These are phyloP conservation scores for Urocolius indicus DNA, from an alignment of 2,113 vertebrate genomes.

Conservation along the genomic window DNA sequence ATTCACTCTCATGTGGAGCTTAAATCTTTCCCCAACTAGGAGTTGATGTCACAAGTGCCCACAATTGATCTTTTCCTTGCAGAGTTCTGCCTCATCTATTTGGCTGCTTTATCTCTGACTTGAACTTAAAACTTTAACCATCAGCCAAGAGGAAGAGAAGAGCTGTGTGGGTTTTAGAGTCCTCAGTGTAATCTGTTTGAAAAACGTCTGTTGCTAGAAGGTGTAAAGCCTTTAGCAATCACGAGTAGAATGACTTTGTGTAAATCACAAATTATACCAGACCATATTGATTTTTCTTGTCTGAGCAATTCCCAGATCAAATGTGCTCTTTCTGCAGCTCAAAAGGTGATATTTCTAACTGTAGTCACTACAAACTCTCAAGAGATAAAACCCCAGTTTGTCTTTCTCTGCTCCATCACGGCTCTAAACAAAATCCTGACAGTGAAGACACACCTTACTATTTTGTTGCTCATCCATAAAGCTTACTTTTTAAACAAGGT, in stretches of 20 bases:
- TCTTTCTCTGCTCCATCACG: not conserved
- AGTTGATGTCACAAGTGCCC: not conserved
- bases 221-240: constrained; percentile 20
- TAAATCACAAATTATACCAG: constrained; percentile 30
- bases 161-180: not conserved
- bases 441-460: not conserved
- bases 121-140: not conserved
- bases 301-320: constrained; percentile 14
- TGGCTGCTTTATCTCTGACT: not conserved
- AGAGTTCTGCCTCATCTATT: not conserved
- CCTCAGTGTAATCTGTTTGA: not conserved
- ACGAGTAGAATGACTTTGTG: not conserved
- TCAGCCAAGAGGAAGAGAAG: not conserved
- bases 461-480: not conserved
- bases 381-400: not conserved
- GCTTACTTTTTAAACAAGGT: not conserved
- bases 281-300: constrained; percentile 28
- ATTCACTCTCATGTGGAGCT: not conserved
- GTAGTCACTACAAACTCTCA: not conserved
- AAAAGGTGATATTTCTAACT: constrained; percentile 8
- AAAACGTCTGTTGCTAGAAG: not conserved
- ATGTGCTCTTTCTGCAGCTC: constrained; percentile 17
- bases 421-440: not conserved
- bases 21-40: not conserved
- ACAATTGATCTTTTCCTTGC: not conserved